phyloP scores from a whole-genome alignment of 2,113 vertebrate genomes.

The Mastomys natalensis region DNA sequence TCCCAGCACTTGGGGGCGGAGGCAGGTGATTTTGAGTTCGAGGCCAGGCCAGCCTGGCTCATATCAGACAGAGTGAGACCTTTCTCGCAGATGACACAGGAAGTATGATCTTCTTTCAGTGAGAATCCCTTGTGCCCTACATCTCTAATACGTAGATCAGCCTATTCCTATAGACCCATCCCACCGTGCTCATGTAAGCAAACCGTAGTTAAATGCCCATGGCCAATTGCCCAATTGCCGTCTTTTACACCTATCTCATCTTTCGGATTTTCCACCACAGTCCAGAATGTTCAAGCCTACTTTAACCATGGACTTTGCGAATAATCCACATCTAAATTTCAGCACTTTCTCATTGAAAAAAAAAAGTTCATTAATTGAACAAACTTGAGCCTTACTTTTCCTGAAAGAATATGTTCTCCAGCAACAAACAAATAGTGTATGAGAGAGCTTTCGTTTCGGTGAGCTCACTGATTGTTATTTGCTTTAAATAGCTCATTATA shows the following conservation, averaged over 20 bases:
- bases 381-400: constrained; percentile 46
- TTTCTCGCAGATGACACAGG: too few relatives aligned
- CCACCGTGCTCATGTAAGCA: too few relatives aligned
- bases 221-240: not conserved
- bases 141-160: too few relatives aligned
- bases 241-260: not conserved
- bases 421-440: not conserved
- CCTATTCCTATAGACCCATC: too few relatives aligned
- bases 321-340: not conserved
- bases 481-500: not conserved
- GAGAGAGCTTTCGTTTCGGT: not conserved
- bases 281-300: not conserved
- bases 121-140: too few relatives aligned
- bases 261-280: too few relatives aligned
- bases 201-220: not conserved
- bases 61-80: too few relatives aligned
- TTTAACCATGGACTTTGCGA: not conserved
- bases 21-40: too few relatives aligned
- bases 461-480: not conserved
- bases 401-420: constrained; percentile 41
- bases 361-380: not conserved
- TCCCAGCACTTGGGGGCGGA: too few relatives aligned
- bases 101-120: too few relatives aligned
- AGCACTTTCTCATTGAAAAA: not conserved
- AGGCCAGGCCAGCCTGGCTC: too few relatives aligned